phyloP scores from a whole-genome alignment of 2,888 invertebrate species.

The Micoletzkya japonica region DNA sequence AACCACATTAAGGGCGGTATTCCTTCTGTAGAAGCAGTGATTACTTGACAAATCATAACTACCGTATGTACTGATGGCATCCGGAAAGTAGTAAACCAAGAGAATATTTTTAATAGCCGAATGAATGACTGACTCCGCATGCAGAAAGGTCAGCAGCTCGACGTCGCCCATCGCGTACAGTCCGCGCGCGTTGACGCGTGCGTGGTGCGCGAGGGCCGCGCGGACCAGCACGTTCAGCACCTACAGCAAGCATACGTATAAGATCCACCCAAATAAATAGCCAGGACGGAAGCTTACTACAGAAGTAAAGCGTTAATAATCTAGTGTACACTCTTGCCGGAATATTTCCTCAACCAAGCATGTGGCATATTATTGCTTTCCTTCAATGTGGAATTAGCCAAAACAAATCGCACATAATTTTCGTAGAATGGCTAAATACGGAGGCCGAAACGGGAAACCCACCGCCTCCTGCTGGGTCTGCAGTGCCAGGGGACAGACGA shows the following conservation, averaged over 20 bases:
- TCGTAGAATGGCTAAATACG: background rate
- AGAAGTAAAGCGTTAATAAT: background rate
- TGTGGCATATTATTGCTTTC: background rate
- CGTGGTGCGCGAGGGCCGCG: constrained; percentile 18
- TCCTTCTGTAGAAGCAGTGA: too few relatives aligned
- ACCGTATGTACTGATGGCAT: too few relatives aligned
- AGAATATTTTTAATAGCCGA: too few relatives aligned
- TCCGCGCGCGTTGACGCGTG: constrained; percentile 1
- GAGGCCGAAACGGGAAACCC: background rate
- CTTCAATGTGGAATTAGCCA: background rate
- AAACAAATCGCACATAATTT: background rate
- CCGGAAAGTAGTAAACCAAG: too few relatives aligned
- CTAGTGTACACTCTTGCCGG: background rate
- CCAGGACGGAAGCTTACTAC: background rate
- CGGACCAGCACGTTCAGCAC: constrained; percentile 3
- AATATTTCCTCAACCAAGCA: background rate
- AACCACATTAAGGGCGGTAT: too few relatives aligned
- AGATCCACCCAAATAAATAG: background rate
- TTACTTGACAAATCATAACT: too few relatives aligned
- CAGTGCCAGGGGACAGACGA: constrained; percentile 10
- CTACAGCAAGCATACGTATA: background rate
- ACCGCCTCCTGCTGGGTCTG: constrained; percentile 19
- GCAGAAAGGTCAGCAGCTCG: constrained; percentile 16
- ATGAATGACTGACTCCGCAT: constrained; percentile 12
- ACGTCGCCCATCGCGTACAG: constrained; percentile 20